phyloP scores from a whole-genome alignment of 2,888 invertebrate species.

The Brachypalpus laphriformis region DNA sequence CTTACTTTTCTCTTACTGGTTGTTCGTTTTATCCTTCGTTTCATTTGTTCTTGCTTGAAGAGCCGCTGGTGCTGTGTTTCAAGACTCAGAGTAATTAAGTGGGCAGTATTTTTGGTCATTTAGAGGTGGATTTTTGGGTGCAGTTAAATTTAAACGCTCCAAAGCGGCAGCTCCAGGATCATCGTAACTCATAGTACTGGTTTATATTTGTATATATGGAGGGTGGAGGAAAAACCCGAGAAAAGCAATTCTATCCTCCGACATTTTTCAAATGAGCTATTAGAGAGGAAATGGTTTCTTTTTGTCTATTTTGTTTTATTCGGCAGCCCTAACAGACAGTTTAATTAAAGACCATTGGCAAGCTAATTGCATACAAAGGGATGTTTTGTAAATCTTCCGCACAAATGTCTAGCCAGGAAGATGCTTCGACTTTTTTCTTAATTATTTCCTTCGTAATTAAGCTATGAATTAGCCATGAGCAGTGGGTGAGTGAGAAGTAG shows the following conservation, averaged over 20 bases:
- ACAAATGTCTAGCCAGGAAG: slow-evolving; percentile 4
- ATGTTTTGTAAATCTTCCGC: slow-evolving; percentile 6
- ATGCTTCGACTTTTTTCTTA: not conserved
- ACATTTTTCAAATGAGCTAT: slow-evolving; percentile 43
- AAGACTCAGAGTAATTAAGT: slow-evolving; percentile 64
- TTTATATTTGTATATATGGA: not conserved
- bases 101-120: slow-evolving; percentile 72
- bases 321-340: slow-evolving; percentile 53
- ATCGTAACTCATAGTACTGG: slow-evolving; percentile 52
- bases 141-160: slow-evolving; percentile 67
- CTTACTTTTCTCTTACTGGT: slow-evolving; percentile 7
- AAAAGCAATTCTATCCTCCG: slow-evolving; percentile 2
- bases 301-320: slow-evolving; percentile 22
- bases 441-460: slow-evolving; percentile 3
- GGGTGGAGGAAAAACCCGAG: not conserved
- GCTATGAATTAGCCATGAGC: not conserved
- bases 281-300: slow-evolving; percentile 14
- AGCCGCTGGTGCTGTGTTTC: slow-evolving; percentile 22
- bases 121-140: slow-evolving; percentile 63
- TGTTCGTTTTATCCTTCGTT: slow-evolving; percentile 30
- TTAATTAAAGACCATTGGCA: slow-evolving; percentile 58
- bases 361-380: slow-evolving; percentile 53
- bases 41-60: slow-evolving; percentile 32
- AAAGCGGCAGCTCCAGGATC: slow-evolving; percentile 22
- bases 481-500: not conserved